Conservation (phyloP, 1,140 invertebrate genomes). For the Cepaea nemoralis region DNA sequence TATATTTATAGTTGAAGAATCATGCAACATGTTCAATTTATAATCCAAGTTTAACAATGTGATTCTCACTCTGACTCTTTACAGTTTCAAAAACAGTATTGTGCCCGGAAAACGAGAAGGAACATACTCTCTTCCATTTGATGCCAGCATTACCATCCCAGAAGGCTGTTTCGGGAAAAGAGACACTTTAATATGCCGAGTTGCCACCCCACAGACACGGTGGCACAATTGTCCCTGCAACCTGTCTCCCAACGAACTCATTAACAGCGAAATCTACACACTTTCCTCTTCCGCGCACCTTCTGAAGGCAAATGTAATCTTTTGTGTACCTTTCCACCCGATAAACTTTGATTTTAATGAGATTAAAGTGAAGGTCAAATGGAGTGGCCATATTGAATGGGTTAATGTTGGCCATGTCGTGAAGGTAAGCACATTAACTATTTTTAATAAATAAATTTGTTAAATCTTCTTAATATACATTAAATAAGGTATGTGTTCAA, state of each 20-base stretch:
- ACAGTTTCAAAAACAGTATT: conserved; percentile 2
- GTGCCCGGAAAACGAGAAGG: neutral
- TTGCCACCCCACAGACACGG: conserved; percentile 13
- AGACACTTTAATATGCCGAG: conserved; percentile 7
- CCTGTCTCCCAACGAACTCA: neutral
- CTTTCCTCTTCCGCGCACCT: neutral
- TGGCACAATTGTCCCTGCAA: conserved; percentile 2
- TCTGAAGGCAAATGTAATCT: conserved; percentile 36
- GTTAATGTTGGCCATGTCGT: conserved; percentile 59
- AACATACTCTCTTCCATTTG: neutral
- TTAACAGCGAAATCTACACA: conserved; percentile 1
- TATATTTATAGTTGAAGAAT: no score
- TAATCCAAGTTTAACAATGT: no score
- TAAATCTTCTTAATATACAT: no score
- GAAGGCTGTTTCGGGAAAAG: neutral
- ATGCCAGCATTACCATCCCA: conserved; percentile 6
- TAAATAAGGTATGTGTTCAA: no score
- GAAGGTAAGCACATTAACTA: conserved; percentile 58
- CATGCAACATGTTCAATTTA: no score
- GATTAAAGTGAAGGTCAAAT: conserved; percentile 62
- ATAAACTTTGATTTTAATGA: conserved; percentile 54
- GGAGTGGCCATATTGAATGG: conserved; percentile 61
- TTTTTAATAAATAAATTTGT: no score
- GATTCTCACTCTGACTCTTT: neutral
- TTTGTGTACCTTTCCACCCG: conserved; percentile 58